phyloP scores from a whole-genome alignment of 2,797 vertebrate genomes.

The Pitangus sulphuratus region DNA sequence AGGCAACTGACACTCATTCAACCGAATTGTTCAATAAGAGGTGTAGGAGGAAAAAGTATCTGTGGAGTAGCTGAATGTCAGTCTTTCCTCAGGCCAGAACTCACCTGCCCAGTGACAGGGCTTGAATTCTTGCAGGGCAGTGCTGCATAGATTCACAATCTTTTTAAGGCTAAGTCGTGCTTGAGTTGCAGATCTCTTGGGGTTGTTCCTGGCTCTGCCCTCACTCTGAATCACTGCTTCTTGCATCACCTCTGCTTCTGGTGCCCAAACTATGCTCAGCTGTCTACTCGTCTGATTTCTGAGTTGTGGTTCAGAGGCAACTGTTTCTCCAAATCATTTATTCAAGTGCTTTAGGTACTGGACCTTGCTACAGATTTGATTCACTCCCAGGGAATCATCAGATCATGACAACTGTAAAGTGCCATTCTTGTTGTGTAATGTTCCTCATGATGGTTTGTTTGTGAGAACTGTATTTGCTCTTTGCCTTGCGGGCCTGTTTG shows the following conservation, averaged over 20 bases:
- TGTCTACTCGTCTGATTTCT: neutral
- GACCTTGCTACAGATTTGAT: neutral
- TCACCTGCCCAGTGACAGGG: neutral
- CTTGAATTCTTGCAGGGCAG: neutral
- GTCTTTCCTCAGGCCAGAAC: neutral
- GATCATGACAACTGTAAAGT: neutral
- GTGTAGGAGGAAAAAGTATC: neutral
- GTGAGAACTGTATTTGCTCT: neutral
- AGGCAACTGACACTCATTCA: neutral
- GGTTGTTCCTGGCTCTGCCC: neutral
- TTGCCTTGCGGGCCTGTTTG: neutral
- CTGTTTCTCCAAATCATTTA: neutral
- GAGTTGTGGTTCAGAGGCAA: neutral
- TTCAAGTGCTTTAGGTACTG: neutral
- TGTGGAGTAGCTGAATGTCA: neutral
- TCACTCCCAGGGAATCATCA: neutral
- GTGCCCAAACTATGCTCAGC: neutral
- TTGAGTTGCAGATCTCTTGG: fast-evolving
- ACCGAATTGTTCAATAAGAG: neutral
- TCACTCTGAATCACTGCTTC: neutral
- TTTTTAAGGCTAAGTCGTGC: neutral
- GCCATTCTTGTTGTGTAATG: neutral
- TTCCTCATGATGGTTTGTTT: neutral
- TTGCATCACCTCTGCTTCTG: neutral
- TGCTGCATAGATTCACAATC: neutral